Evolutionary conservation across 2,113 vertebrate species (phyloP), one percentile per base, ranked within the genome.

Genomic region (Egretta garzetta): DNA sequence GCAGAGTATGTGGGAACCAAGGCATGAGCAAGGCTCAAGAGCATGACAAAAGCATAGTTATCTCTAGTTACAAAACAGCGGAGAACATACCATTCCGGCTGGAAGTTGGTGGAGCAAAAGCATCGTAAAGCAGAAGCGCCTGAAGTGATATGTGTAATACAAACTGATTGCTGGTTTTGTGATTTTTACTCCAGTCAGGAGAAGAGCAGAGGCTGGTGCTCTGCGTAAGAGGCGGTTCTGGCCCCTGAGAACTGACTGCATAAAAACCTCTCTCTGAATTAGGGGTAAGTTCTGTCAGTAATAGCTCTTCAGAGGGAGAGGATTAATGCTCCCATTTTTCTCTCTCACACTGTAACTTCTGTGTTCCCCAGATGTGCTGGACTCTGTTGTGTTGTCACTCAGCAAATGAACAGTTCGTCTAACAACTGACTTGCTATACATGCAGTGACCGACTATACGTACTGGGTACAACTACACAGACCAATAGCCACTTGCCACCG

Each of bases 321-420:
- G 45, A 90, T 96, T 95, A 96, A 93, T 80, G 79, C 39, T 76
- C 75, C 79, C 67, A 50, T 96, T 96, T 93, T 93, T 72, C 88
- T 90, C 0, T 0, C 67, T 86, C 30, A 95, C 88, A 92, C 75
- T 96, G 94, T 49, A 85, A 82, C 75, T 59, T 88, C 63, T 93
- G 91, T 90, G 71, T 58, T 80, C 32, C 75, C 73, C 90, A 96
- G 87, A 91, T 86, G 92, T 70, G 68, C 73, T 70, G 76, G 43
- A 11, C 53, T 89, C 84, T 64, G 56, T 72, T 52, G 55, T 81
- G 90, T 62, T 9, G 3, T 68, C 66, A 66, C 86, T 83, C 83
- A 85, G 92, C 3, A 9, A 89, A 43, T 5, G 60, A 41, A 55
- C 80, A 84, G 84, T 89, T 76, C 66, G n/a, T 58, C 68, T 80